Conservation (phyloP, 1,140 invertebrate genomes). For the Gryon sp. region DNA sequence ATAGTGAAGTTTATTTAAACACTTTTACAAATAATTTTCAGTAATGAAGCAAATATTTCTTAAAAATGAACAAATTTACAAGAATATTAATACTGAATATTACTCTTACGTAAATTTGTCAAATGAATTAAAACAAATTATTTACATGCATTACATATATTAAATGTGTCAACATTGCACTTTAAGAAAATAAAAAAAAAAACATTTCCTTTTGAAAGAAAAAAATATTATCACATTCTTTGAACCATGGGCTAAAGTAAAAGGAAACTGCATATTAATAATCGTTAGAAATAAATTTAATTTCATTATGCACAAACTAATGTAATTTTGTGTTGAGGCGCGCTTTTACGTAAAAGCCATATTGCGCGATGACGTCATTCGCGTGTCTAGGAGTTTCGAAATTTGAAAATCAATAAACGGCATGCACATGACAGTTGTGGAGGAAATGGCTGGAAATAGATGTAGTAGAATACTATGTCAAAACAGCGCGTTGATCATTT, state of each 20-base stretch:
- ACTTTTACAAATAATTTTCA: too few species aligned
- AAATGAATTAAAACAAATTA: too few species aligned
- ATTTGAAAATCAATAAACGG: slow-evolving; percentile 77
- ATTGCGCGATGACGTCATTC: slow-evolving; percentile 70
- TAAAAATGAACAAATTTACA: too few species aligned
- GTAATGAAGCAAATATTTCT: too few species aligned
- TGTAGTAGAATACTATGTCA: slow-evolving; percentile 66
- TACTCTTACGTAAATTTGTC: too few species aligned
- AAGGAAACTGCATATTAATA: background rate
- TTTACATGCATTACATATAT: too few species aligned
- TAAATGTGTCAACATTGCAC: too few species aligned
- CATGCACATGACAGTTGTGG: slow-evolving; percentile 71
- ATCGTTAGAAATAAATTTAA: background rate
- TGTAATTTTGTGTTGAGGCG: slow-evolving; percentile 22
- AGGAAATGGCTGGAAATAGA: slow-evolving; percentile 70
- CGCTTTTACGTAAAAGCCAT: slow-evolving; percentile 41
- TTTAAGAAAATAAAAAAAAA: too few species aligned
- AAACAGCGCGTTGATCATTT: slow-evolving; percentile 64
- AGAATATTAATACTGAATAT: too few species aligned
- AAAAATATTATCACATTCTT: background rate
- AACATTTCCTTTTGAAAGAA: too few species aligned
- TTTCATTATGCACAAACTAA: background rate
- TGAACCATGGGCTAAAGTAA: background rate
- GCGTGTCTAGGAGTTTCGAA: slow-evolving; percentile 69
- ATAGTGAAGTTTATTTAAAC: too few species aligned